Conservation (phyloP, 2,797 vertebrate genomes). For the Microhierax caerulescens region DNA sequence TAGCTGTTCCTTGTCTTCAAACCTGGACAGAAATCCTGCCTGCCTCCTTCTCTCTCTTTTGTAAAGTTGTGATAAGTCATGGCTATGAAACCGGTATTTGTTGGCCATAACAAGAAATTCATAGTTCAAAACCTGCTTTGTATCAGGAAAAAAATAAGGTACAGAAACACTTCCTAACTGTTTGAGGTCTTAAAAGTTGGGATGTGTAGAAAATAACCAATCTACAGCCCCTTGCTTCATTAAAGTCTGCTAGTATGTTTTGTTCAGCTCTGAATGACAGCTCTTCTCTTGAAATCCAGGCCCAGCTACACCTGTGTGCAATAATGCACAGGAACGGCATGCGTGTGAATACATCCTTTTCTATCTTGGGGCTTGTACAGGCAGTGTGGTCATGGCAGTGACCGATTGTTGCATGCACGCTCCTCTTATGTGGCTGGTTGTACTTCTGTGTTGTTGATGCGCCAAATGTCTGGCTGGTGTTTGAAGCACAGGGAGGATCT, state of each 20-base stretch:
- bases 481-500: not conserved
- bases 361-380: fast-evolving
- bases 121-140: not conserved
- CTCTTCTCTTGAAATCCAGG: not conserved
- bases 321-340: not conserved
- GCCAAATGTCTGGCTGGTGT: not conserved
- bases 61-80: not conserved
- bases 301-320: not conserved
- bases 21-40: not conserved
- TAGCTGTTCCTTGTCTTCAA: not conserved
- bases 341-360: not conserved
- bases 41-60: not conserved
- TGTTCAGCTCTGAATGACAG: not conserved
- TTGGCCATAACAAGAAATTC: not conserved
- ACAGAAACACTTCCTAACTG: not conserved
- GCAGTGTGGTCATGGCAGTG: not conserved
- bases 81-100: not conserved
- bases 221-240: not conserved
- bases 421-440: not conserved
- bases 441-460: not conserved
- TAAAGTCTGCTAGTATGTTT: not conserved
- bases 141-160: not conserved
- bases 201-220: not conserved
- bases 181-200: not conserved
- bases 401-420: fast-evolving